A percentile compares a stretch with the other conserved stretches of the same genome.
These are phyloP conservation scores for Megalops cyprinoides DNA, from an alignment of 2,797 vertebrate species.

Conservation along the genomic window DNA sequence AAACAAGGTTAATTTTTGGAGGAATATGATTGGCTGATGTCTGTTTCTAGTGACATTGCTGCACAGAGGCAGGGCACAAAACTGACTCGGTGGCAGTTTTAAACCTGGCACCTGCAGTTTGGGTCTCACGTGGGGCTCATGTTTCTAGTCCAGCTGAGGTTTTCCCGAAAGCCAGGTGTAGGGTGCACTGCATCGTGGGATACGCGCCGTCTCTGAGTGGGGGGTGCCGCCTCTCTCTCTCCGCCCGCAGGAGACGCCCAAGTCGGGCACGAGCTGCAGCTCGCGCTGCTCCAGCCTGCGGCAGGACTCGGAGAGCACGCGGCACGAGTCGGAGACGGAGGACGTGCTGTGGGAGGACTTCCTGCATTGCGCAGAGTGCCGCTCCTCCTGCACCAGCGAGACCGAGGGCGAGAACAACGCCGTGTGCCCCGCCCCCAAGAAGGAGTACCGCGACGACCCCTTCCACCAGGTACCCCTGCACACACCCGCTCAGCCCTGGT, in stretches of 20 bases:
- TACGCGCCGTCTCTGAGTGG: no score
- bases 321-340: conserved; percentile 95
- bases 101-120: neutral
- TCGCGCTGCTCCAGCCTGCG: conserved; percentile 93
- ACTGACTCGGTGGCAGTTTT: no score
- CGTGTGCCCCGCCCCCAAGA: conserved; percentile 83
- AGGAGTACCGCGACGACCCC: conserved; percentile 95
- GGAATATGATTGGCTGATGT: no score
- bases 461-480: conserved; percentile 87
- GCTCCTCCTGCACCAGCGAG: conserved; percentile 92
- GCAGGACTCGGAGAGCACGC: conserved; percentile 91
- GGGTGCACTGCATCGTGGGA: neutral
- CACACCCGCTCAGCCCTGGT: neutral
- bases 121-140: no score
- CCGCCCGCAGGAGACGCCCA: conserved; percentile 82
- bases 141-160: no score
- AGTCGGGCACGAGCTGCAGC: conserved; percentile 93
- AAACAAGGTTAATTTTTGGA: no score
- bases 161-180: no score
- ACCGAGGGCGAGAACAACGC: conserved; percentile 89
- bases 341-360: conserved; percentile 98
- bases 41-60: no score
- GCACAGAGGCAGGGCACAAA: no score
- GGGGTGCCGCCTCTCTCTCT: neutral
- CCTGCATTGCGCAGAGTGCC: conserved; percentile 93